Evolutionary conservation across 2,113 vertebrate species (phyloP).

Genomic region (Chamaea fasciata): DNA sequence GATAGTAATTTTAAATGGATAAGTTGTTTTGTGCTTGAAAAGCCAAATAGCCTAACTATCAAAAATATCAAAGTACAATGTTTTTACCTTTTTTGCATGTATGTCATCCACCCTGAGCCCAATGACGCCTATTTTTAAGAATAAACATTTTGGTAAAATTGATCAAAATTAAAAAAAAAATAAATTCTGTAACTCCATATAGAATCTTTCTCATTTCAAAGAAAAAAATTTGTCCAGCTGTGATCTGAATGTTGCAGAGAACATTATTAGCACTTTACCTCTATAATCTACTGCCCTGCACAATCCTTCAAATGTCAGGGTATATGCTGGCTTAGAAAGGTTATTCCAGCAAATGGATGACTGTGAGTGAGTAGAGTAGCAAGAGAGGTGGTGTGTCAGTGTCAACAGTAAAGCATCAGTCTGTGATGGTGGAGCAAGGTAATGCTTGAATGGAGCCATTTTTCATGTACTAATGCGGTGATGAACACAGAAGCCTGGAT

Average conservation of each 20-base stretch:
- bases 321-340: not conserved
- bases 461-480: not conserved
- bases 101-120: rapidly evolving
- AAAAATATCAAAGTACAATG: not conserved
- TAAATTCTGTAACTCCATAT: not conserved
- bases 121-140: not conserved
- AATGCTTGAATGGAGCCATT: not conserved
- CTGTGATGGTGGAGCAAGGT: not conserved
- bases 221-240: not conserved
- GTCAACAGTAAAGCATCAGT: not conserved
- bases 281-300: not conserved
- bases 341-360: not conserved
- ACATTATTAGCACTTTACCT: not conserved
- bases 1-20: not conserved
- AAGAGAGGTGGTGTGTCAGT: not conserved
- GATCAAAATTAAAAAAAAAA: not conserved
- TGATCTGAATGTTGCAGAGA: not conserved
- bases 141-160: not conserved
- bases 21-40: not conserved
- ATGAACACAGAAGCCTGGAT: not conserved
- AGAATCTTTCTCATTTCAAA: not conserved
- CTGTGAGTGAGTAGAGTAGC: not conserved
- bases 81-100: not conserved
- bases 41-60: not conserved
- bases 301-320: not conserved